Conservation (phyloP, 2,888 invertebrate species). For the Tromatobia lineatoria region DNA sequence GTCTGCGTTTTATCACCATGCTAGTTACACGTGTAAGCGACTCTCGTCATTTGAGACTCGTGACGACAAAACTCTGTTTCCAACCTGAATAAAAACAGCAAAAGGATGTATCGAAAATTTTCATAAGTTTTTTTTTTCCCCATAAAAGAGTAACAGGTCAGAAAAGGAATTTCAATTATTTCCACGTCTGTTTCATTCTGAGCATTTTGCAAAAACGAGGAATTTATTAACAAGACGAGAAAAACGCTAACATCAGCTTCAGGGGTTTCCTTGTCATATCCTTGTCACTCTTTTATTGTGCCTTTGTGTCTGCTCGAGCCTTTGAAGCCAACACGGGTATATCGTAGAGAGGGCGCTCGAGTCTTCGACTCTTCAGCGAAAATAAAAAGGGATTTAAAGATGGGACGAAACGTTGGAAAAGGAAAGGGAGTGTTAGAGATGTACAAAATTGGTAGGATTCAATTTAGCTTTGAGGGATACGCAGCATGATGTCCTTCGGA, state of each 20-base stretch:
- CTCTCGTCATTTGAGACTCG: background rate
- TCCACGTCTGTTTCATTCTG: background rate
- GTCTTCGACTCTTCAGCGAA: background rate
- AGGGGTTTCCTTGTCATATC: background rate
- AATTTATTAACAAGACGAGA: background rate
- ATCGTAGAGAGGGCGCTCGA: background rate
- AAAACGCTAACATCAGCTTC: background rate
- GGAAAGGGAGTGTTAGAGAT: background rate
- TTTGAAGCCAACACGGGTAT: background rate
- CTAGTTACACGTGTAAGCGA: conserved; percentile 6
- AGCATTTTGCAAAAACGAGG: background rate
- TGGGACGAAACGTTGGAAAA: background rate
- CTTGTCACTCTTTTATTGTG: background rate
- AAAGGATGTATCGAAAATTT: background rate
- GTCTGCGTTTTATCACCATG: conserved; percentile 15
- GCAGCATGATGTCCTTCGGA: background rate
- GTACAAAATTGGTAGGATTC: background rate
- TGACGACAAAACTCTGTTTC: background rate
- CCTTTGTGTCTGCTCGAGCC: background rate
- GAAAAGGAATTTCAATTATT: background rate
- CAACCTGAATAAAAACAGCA: background rate
- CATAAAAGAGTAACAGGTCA: too few species aligned
- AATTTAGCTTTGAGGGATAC: conserved; percentile 10
- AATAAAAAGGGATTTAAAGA: background rate
- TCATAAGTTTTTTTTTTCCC: too few species aligned